A percentile compares a stretch with the other conserved stretches of the same genome.
Conservation (phyloP, 23 tunicate genomes). For the Trididemnum nubilum region DNA sequence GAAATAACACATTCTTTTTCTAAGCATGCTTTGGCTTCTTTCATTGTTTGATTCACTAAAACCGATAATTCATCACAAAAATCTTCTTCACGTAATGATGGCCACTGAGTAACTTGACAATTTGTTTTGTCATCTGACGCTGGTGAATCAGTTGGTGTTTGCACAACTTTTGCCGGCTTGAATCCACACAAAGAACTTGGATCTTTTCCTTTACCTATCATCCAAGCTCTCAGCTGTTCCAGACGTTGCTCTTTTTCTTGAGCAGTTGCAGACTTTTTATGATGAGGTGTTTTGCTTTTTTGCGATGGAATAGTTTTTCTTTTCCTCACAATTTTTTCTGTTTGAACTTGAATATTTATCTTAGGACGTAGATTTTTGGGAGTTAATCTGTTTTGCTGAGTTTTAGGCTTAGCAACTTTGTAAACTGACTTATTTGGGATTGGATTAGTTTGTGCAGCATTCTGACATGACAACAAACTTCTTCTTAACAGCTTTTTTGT, state of each 20-base stretch:
- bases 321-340: slow-evolving; percentile 19
- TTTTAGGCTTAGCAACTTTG: not conserved
- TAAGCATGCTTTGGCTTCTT: slow-evolving; percentile 43
- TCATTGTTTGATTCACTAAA: slow-evolving; percentile 44
- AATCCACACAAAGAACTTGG: slow-evolving; percentile 43
- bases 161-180: slow-evolving; percentile 40
- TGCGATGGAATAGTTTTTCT: not conserved
- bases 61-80: slow-evolving; percentile 46
- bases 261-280: not conserved
- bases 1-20: slow-evolving; percentile 14
- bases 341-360: not conserved
- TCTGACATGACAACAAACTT: not conserved
- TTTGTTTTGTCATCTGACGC: not conserved
- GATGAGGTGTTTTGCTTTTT: not conserved
- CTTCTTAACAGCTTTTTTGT: slow-evolving; percentile 10
- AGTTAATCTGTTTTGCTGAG: not conserved
- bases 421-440: not conserved
- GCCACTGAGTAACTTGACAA: slow-evolving; percentile 25
- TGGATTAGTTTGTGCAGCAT: not conserved
- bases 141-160: slow-evolving; percentile 52
- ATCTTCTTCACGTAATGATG: slow-evolving; percentile 48
- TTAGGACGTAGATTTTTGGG: slow-evolving; percentile 1
- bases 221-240: slow-evolving; percentile 42
- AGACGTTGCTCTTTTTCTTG: slow-evolving; percentile 5
- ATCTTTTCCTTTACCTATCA: slow-evolving; percentile 58